Conservation (phyloP, 2,888 invertebrate species). For the Ochropleura plecta region DNA sequence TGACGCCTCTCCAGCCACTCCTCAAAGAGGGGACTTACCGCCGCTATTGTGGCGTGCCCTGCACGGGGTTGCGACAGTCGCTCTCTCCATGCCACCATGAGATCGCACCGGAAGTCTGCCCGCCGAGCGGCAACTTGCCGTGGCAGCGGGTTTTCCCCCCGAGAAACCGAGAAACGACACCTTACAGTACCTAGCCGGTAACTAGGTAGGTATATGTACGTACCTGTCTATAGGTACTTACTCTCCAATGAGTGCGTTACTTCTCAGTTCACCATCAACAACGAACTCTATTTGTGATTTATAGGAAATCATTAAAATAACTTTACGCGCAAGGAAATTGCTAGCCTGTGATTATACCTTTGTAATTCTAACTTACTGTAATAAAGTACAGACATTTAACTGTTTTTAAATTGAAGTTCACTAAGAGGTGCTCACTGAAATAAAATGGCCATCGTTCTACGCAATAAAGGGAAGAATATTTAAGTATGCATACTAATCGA, state of each 20-base stretch:
- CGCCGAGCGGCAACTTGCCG: no score
- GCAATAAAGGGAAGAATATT: conserved; percentile 50
- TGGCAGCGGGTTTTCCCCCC: no score
- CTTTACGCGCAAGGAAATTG: conserved; percentile 69
- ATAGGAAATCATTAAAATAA: conserved; percentile 70
- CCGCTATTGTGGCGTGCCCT: no score
- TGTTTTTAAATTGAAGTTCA: conserved; percentile 59
- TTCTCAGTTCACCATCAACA: conserved; percentile 36
- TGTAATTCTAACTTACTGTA: conserved; percentile 61
- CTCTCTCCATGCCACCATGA: no score
- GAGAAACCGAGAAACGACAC: conserved; percentile 43
- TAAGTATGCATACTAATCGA: conserved; percentile 30
- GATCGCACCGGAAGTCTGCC: no score
- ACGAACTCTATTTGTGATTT: conserved; percentile 59
- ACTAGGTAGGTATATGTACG: background rate
- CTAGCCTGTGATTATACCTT: conserved; percentile 66
- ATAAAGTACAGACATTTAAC: conserved; percentile 64
- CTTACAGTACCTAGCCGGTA: conserved; percentile 15
- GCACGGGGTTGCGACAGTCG: no score
- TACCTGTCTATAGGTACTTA: conserved; percentile 7
- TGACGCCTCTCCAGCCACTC: no score
- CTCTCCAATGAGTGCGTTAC: conserved; percentile 16
- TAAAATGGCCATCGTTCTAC: conserved; percentile 57
- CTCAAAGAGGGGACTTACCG: no score
- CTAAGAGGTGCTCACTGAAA: conserved; percentile 58